Evolutionary conservation across 1,140 invertebrate genomes (phyloP).

Genomic region (Zaprionus kolodkinae): DNA sequence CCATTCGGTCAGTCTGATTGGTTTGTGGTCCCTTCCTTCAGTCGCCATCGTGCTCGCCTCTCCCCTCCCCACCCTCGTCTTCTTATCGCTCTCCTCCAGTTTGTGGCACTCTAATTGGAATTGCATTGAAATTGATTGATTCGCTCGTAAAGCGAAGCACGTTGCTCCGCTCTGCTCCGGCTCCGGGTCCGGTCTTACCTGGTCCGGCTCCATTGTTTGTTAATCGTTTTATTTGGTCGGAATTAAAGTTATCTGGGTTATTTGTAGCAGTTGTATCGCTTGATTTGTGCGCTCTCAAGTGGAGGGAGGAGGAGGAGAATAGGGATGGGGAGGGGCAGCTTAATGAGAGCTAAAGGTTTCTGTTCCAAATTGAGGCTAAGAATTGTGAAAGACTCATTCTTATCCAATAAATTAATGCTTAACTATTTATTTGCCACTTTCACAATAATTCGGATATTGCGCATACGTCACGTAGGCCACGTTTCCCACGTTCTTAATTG

Average conservation of each 20-base stretch:
- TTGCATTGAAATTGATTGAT: constrained; percentile 83
- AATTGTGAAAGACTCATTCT: neutral
- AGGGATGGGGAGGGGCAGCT: neutral
- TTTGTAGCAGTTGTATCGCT: constrained; percentile 29
- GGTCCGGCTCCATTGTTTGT: constrained; percentile 37
- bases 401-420: constrained; percentile 2
- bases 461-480: constrained; percentile 43
- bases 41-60: neutral
- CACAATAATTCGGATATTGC: constrained; percentile 12
- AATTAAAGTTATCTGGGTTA: constrained; percentile 30
- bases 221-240: constrained; percentile 71
- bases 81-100: constrained; percentile 56
- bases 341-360: constrained; percentile 3
- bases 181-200: neutral
- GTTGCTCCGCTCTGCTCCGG: neutral
- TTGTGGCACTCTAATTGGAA: constrained; percentile 69
- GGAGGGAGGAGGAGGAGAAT: neutral
- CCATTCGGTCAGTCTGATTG: constrained; percentile 63
- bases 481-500: constrained; percentile 77
- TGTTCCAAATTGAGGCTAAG: neutral
- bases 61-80: neutral
- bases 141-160: constrained; percentile 66
- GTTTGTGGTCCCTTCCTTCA: constrained; percentile 47
- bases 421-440: constrained; percentile 1
- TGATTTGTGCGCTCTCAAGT: constrained; percentile 54